Base-by-base conservation (phyloP, 2,888 invertebrate species). In the Megastigmus dorsalis region DNA sequence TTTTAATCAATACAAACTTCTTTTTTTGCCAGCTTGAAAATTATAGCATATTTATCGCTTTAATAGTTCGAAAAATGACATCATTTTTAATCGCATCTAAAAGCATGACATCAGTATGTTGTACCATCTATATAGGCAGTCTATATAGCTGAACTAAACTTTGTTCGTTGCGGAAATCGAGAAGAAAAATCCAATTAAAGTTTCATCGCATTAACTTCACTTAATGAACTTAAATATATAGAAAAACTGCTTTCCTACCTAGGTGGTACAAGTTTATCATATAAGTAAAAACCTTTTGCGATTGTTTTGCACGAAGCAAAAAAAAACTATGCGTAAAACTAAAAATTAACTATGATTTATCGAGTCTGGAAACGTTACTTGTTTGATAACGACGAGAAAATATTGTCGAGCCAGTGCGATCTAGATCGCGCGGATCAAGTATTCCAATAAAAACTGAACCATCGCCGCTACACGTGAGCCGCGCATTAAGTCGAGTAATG, bases 371-470 rank as follows among this genome's bases (percentile, higher is more conserved):
- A 0, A 20, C 13, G 6, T 41, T 26, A 36, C 13, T 13, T 3
- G 7, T 38, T 26, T 2, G 20, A 55, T 48, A 38, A 71, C 45
- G 5, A n/a, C 1, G 41, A 7, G 30, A 7, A 26, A 15, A n/a
- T n/a, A 33, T 70, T 54, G 23, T 28, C 15, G 55, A 63, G 48
- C 55, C 41, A 48, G 55, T 10, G 13, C 36, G 3, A 28, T 62
- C 55, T 38, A 55, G 45, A 55, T 71, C 18, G 9, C 18, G 9
- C n/a, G 30, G 50, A 54, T 63, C 33, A 36, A n/a, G 20, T 28
- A 48, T 55, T 28, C 33, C 28, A 71, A 71, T 71, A 63, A 71
- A 63, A 45, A 55, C 28, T 7, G 20, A 48, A 20, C 52, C 3
- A 7, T 15, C 26, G 33, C 57, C n/a, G n/a, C n/a, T n/a, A 26